Base-by-base conservation (phyloP, 2,113 vertebrate species). In the Centropus unirufus region DNA sequence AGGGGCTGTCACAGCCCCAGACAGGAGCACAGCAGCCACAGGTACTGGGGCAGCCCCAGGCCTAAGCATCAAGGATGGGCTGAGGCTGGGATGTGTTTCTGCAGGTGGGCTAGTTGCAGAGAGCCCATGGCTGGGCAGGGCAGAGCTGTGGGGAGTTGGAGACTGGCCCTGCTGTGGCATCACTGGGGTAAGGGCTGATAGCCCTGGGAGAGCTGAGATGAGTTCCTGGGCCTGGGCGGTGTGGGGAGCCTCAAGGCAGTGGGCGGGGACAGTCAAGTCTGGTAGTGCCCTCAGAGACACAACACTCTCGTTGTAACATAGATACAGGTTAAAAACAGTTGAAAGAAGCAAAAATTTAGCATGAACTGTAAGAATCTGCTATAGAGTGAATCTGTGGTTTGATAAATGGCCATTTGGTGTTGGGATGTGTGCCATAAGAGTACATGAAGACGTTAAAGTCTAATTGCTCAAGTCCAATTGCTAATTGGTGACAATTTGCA, bases 61-160 rank as follows among this genome's bases (percentile, higher is more conserved):
- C 10, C 23, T 1, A 1, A 36, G 8, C 12, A 49, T 11, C 0
- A 0, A 11, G 27, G 18, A 42, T 1, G 3, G 21, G 13, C 26
- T 1, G 2, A 47, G 47, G 12, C 11, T 5, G 8, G 46, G 46
- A 26, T 14, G 14, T n/a, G 11, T 19, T 9, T 40, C 5, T 34
- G 8, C 1, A 2, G 1, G 14, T 8, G 22, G 11, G 14, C 19
- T n/a, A 1, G 2, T 36, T 47, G 30, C 5, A 1, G 23, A 4
- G 24, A 5, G 18, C 10, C 6, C 26, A 1, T 2, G 26, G 14
- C 17, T 1, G 2, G 80, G 19, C 8, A 11, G 24, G 30, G 11
- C 34, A 77, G 70, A 20, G 47, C 47, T 62, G 15, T 11, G 40
- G 20, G n/a, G 8, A 76, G 7, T 15, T 64, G 39, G 63, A 82